phyloP scores from a whole-genome alignment of 1,140 invertebrate genomes.

The Drosophila grimshawi region DNA sequence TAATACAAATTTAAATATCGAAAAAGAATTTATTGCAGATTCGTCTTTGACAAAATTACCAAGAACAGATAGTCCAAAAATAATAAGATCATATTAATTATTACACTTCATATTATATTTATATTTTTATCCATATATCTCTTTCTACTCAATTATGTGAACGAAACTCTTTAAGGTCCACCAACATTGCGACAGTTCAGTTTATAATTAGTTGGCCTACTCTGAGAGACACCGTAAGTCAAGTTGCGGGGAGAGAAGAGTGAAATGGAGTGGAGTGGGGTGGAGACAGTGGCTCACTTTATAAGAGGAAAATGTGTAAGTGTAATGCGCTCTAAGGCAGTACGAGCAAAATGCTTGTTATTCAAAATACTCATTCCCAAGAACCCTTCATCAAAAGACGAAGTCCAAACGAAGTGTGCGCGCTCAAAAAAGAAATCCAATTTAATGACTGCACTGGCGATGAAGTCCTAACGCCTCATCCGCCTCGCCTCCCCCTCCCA shows the following conservation, averaged over 20 bases:
- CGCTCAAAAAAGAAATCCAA: slow-evolving; percentile 69
- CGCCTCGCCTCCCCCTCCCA: too few species aligned
- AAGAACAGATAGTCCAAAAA: too few species aligned
- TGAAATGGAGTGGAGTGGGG: too few species aligned
- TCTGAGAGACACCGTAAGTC: slow-evolving; percentile 1
- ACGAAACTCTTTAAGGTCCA: background rate
- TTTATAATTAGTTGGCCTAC: slow-evolving; percentile 4
- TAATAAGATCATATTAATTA: too few species aligned
- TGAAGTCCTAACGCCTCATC: slow-evolving; percentile 24
- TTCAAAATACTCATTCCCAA: slow-evolving; percentile 58
- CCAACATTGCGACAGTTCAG: background rate
- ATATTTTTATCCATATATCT: too few species aligned
- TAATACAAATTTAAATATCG: too few species aligned
- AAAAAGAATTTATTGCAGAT: too few species aligned
- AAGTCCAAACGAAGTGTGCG: slow-evolving; percentile 20
- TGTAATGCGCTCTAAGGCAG: slow-evolving; percentile 21
- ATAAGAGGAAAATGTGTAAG: slow-evolving; percentile 11
- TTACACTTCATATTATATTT: too few species aligned
- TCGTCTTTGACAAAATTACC: too few species aligned
- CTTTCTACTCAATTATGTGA: too few species aligned
- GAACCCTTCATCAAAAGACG: slow-evolving; percentile 50
- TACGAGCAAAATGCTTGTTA: slow-evolving; percentile 45
- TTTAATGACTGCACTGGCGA: slow-evolving; percentile 69
- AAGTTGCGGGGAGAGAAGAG: background rate
- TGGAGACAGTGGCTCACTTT: background rate